phyloP scores from a whole-genome alignment of 2,888 invertebrate species.

The Drosophila paracracens region DNA sequence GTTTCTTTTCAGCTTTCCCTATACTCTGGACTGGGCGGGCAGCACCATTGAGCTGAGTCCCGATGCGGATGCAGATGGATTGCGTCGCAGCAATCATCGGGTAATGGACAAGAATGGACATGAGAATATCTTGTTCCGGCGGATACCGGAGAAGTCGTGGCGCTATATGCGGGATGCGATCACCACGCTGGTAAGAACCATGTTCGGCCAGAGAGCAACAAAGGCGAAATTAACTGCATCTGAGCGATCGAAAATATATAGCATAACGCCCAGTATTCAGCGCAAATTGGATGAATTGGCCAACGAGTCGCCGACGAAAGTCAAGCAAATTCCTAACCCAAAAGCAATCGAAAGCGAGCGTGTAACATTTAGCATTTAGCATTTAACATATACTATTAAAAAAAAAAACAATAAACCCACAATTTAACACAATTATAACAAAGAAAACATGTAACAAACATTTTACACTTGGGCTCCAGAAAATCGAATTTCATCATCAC shows the following conservation, averaged over 20 bases:
- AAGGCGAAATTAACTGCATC: constrained; percentile 24
- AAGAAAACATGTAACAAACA: constrained; percentile 28
- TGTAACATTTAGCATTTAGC: constrained; percentile 56
- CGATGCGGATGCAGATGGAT: constrained; percentile 58
- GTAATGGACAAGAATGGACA: constrained; percentile 83
- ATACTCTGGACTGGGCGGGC: constrained; percentile 80
- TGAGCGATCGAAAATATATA: constrained; percentile 67
- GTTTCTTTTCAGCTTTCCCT: constrained; percentile 62
- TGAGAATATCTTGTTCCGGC: constrained; percentile 82
- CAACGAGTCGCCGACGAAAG: constrained; percentile 57
- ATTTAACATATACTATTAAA: constrained; percentile 12
- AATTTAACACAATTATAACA: constrained; percentile 30
- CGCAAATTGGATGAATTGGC: constrained; percentile 72
- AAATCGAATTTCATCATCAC: constrained; percentile 12
- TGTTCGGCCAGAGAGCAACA: constrained; percentile 56
- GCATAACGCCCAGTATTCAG: constrained; percentile 77
- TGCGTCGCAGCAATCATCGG: constrained; percentile 70
- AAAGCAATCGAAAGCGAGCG: constrained; percentile 32
- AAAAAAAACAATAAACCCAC: constrained; percentile 47
- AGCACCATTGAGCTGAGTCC: constrained; percentile 82
- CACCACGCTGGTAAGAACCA: constrained; percentile 92
- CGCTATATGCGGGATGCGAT: constrained; percentile 93
- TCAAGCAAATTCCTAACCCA: constrained; percentile 14
- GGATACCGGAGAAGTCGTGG: constrained; percentile 88
- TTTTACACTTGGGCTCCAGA: constrained; percentile 31